Evolutionary conservation across 2,797 vertebrate genomes (phyloP).

Genomic region (Hyperoplus lanceolatus): DNA sequence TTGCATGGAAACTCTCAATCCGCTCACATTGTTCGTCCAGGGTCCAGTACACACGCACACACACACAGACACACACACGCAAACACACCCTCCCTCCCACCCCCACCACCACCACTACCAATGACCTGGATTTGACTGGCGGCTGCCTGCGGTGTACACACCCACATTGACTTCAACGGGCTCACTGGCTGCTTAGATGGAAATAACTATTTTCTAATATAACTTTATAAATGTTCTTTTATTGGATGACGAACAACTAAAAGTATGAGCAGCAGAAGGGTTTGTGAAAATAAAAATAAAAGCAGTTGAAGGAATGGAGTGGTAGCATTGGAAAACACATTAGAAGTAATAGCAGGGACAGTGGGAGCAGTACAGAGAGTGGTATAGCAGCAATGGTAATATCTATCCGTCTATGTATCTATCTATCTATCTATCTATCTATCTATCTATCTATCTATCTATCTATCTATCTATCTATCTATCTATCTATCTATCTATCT

Average conservation of each 20-base stretch:
- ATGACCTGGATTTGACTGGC: conserved; percentile 82
- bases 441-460: not conserved
- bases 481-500: conserved; percentile 5
- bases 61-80: conserved; percentile 7
- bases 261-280: not conserved
- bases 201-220: conserved; percentile 42
- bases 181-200: conserved; percentile 37
- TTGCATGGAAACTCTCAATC: conserved; percentile 75
- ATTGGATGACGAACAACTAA: not conserved
- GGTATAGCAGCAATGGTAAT: not conserved
- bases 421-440: not conserved
- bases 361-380: not conserved
- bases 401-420: not conserved
- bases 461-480: not conserved
- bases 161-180: conserved; percentile 54
- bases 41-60: conserved; percentile 39
- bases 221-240: conserved; percentile 26
- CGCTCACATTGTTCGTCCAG: conserved; percentile 65
- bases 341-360: not conserved
- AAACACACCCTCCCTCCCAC: conserved; percentile 12
- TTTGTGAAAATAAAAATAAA: not conserved
- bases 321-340: not conserved
- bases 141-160: conserved; percentile 62
- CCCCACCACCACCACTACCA: conserved; percentile 30
- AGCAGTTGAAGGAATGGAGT: not conserved